Conservation (phyloP, 1,140 invertebrate genomes). For the Euglossa dilemma region DNA sequence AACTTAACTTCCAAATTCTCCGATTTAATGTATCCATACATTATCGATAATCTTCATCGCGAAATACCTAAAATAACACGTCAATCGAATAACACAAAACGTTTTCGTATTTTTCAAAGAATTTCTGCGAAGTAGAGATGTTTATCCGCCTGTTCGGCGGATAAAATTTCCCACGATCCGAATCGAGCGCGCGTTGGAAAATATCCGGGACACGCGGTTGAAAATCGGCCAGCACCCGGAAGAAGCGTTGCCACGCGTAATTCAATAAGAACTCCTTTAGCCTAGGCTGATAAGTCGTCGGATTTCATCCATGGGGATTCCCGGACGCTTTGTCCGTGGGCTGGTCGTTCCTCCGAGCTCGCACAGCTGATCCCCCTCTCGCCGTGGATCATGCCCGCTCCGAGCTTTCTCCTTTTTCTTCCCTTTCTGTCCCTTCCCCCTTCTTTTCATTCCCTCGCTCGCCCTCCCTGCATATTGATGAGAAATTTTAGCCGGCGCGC, state of each 20-base stretch:
- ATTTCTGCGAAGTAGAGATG: too few relatives aligned
- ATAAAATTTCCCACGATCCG: too few relatives aligned
- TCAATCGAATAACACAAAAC: too few relatives aligned
- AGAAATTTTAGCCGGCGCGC: slow-evolving; percentile 61
- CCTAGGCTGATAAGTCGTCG: slow-evolving; percentile 17
- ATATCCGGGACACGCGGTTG: background rate
- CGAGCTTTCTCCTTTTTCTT: slow-evolving; percentile 11
- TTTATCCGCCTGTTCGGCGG: too few relatives aligned
- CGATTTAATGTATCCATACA: too few relatives aligned
- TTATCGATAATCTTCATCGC: too few relatives aligned
- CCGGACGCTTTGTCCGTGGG: background rate
- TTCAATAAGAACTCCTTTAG: slow-evolving; percentile 43
- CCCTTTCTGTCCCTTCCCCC: background rate
- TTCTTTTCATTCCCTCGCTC: background rate
- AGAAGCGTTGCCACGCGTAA: slow-evolving; percentile 7
- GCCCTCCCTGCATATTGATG: slow-evolving; percentile 69
- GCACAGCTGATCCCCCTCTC: background rate
- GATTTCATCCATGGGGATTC: slow-evolving; percentile 22
- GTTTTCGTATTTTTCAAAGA: too few relatives aligned
- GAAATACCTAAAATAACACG: too few relatives aligned
- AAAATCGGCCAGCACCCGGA: too few relatives aligned
- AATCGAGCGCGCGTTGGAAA: background rate
- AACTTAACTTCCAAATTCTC: too few relatives aligned
- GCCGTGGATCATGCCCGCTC: slow-evolving; percentile 17
- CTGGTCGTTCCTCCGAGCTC: background rate